Evolutionary conservation across 1,140 invertebrate species (phyloP), one percentile per base, ranked within the genome.

Genomic region (Teleogryllus occipitalis): DNA sequence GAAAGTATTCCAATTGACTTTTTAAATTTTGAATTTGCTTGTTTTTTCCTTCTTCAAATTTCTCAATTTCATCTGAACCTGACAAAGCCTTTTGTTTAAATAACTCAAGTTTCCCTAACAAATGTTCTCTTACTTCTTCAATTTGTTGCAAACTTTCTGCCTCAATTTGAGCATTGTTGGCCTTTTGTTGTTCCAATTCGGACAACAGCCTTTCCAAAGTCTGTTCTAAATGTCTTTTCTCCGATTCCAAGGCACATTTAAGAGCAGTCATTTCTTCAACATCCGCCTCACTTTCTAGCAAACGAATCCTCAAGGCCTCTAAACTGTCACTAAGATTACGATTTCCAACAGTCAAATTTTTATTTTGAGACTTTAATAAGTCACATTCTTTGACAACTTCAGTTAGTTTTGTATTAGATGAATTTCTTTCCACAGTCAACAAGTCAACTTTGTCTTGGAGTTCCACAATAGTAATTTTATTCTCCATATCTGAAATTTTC

Each of bases 361-460:
- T 77, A 48, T 48, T 48, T 8, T 77, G 76, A 14, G 47, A 47
- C n/a, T 77, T 49, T 21, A 21, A 39, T 8, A 22, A 21, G 8
- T 27, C 22, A 12, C 21, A 14, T 77, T 77, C 47, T 14, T 77
- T 48, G n/a, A 18, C 46, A 7, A 21, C 76, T 48, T 48, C 14
- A n/a, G 18, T 7, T 8, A 77, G 22, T n/a, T 77, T 21, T 7
- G 46, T 14, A 48, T 47, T 48, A 8, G 47, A 48, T n/a, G 76
- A 48, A n/a, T 47, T 77, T 8, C 22, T n/a, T 48, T 77, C 76
- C 21, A 48, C 48, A 48, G 48, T 48, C 21, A 77, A 47, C 21
- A 48, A 47, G 48, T 77, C 76, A 77, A 77, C 48, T 22, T 77
- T 77, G 21, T 77, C 76, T 12, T 77, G 76, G 12, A 77, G 14